Percentiles rank a stretch among this genome's conserved stretches.
Conservation (phyloP, 2,113 vertebrate genomes). For the Colistium nudipinnis region DNA sequence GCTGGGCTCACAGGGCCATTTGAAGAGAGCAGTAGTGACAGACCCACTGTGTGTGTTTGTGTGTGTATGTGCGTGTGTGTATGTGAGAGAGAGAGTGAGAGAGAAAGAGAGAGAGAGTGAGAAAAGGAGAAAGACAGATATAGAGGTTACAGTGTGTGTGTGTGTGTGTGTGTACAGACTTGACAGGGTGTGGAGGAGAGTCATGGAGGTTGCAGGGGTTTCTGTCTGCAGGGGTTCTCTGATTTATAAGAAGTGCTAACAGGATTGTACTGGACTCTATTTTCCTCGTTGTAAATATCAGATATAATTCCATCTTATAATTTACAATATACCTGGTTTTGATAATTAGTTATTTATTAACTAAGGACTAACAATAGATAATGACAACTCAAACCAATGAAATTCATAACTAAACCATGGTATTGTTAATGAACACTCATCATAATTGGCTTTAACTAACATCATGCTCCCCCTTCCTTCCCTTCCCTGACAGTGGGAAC, state of each 20-base stretch:
- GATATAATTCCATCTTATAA: constrained; percentile 7
- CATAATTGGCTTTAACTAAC: background rate
- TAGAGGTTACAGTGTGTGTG: constrained; percentile 21
- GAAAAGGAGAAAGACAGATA: constrained; percentile 5
- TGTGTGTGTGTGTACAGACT: constrained; percentile 29
- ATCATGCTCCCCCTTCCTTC: background rate
- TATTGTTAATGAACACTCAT: constrained; percentile 10
- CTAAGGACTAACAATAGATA: no score
- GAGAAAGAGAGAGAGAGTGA: constrained; percentile 5
- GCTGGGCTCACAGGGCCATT: constrained; percentile 62
- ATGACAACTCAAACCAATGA: background rate
- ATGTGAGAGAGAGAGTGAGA: background rate
- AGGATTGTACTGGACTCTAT: constrained; percentile 31
- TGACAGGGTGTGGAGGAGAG: constrained; percentile 48
- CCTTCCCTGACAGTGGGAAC: constrained; percentile 17
- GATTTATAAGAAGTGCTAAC: constrained; percentile 53
- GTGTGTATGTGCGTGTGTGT: constrained; percentile 41
- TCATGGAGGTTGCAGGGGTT: constrained; percentile 43
- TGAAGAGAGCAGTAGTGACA: constrained; percentile 70
- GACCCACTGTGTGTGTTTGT: constrained; percentile 34
- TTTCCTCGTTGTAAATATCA: no score
- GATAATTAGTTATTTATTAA: no score
- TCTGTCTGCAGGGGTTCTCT: constrained; percentile 36
- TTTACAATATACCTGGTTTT: no score
- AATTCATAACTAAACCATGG: background rate